Evolutionary conservation across 2,888 invertebrate genomes (phyloP).

Genomic region (Adelognathus sp.): DNA sequence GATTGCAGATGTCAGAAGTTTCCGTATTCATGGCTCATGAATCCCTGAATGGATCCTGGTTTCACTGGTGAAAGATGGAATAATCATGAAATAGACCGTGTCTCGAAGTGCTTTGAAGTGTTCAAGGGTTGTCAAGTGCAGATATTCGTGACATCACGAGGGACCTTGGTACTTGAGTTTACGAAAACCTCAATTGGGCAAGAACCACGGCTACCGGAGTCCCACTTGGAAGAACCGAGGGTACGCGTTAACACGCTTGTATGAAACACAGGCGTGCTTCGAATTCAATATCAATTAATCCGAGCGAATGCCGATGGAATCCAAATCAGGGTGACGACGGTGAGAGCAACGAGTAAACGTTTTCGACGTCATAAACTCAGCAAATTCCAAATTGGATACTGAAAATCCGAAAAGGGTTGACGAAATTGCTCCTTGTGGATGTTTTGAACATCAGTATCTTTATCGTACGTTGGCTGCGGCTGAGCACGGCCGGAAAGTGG

Average conservation of each 20-base stretch:
- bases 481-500: too few relatives aligned
- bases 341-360: background rate
- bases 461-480: too few relatives aligned
- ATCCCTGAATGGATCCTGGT: background rate
- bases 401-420: background rate
- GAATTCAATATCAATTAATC: background rate
- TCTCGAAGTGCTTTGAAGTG: background rate
- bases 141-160: background rate
- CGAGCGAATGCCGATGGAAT: background rate
- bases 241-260: background rate
- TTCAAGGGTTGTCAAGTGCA: background rate
- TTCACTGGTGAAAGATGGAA: background rate
- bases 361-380: background rate
- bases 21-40: background rate
- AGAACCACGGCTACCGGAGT: background rate
- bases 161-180: background rate
- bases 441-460: too few relatives aligned
- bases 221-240: background rate
- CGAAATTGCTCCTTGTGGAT: background rate
- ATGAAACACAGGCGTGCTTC: background rate
- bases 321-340: background rate
- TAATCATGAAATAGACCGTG: conserved; percentile 1
- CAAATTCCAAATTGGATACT: background rate
- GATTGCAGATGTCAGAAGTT: background rate
- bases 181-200: background rate